These are phyloP conservation scores for Ptychoptera albimana DNA, from an alignment of 2,888 invertebrate species.

Conservation along the genomic window DNA sequence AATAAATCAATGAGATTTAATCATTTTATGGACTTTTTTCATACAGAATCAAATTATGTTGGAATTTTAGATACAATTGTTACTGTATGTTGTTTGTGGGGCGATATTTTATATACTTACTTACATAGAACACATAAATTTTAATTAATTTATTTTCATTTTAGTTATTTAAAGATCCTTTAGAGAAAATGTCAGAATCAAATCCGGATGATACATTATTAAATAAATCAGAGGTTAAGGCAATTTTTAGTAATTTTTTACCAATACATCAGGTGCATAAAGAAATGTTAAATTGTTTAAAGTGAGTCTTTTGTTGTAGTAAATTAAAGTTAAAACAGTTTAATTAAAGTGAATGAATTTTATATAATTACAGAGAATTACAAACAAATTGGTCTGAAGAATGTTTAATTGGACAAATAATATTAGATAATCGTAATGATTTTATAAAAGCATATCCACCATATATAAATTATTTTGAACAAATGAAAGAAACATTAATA, in stretches of 20 bases:
- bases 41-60: conserved; percentile 96
- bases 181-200: conserved; percentile 74
- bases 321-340: neutral
- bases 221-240: conserved; percentile 81
- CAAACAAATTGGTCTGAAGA: conserved; percentile 72
- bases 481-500: conserved; percentile 83
- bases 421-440: conserved; percentile 73
- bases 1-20: conserved; percentile 31
- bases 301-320: conserved; percentile 15
- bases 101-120: neutral
- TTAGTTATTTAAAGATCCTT: conserved; percentile 83
- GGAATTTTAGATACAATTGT: conserved; percentile 86
- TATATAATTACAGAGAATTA: conserved; percentile 15
- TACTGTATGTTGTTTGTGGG: conserved; percentile 41
- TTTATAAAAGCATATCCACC: conserved; percentile 91
- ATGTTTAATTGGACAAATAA: conserved; percentile 70
- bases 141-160: conserved; percentile 8
- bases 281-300: conserved; percentile 45
- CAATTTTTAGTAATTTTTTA: conserved; percentile 89
- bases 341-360: conserved; percentile 1
- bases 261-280: conserved; percentile 89
- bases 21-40: conserved; percentile 65
- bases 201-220: conserved; percentile 54
- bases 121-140: too few relatives aligned
- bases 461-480: conserved; percentile 96